Base-by-base conservation (phyloP, 2,888 invertebrate species). In the Cosmopolites sordidus region DNA sequence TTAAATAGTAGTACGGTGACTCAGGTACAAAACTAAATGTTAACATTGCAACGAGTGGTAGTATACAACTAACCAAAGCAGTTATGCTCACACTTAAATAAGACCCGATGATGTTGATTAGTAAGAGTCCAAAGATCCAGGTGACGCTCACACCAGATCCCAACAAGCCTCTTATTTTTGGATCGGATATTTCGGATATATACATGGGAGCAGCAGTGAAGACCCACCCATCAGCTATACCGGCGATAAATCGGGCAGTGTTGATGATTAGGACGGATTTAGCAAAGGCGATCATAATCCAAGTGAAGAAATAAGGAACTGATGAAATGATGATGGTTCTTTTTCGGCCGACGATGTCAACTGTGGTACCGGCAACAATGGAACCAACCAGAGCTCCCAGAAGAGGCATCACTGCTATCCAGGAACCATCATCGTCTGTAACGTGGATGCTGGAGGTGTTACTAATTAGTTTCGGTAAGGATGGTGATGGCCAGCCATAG, bases 301-400 rank as follows among this genome's bases (percentile, higher is more conserved):
- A 86, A 54, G 83, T 80, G 38, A 80, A 53, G 54, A 82, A 78
- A 63, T 82, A 79, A 0, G 84, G 83, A 16, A 64, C 47, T 2
- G 83, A 64, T 0, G 82, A 78, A 18, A 83, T 66, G 16, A 84
- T 75, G 15, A 85, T 76, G 17, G 82, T 81, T 8, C 76, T 77
- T 67, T 85, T 86, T 15, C 86, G 76, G 15, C 87, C 87, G 50
- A 83, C 76, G 56, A 78, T 75, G 68, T 86, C 84, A 43, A 86
- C 81, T 53, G 82, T 73, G 63, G 82, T 76, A n/a, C 83, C 84
- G 8, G 83, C 79, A 16, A 83, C 74, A 1, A 83, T 67, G 9
- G 82, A 81, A 18, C 84, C 84, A 38, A 83, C 68, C 11, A 83
- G 76, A 1, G 82, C 82, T 58, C 83, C 84, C 43, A 85, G 71